A percentile compares a stretch with the other conserved stretches of the same genome.
Evolutionary conservation across 1,140 invertebrate species (phyloP).

Genomic region (Babylonia areolata): DNA sequence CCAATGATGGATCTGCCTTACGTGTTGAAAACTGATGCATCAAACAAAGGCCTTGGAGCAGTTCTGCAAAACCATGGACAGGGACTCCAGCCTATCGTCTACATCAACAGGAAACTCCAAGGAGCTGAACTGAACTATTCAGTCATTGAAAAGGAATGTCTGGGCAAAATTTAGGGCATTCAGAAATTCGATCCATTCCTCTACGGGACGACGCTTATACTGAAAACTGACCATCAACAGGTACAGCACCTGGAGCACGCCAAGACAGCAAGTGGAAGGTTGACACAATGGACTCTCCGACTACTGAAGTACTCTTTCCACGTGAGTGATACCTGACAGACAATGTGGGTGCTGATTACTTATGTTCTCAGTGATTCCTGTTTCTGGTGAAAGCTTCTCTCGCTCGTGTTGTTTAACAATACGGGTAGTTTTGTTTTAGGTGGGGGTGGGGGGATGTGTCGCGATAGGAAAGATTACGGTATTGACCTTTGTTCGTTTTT

Average conservation of each 20-base stretch:
- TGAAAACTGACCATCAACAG: conserved; percentile 48
- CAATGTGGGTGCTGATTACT: too few relatives aligned
- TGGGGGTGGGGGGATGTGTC: too few relatives aligned
- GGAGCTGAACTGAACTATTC: conserved; percentile 61
- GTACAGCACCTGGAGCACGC: conserved; percentile 26
- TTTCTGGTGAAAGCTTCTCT: too few relatives aligned
- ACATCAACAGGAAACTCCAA: conserved; percentile 46
- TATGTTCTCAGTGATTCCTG: too few relatives aligned
- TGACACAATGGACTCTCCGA: conserved; percentile 41
- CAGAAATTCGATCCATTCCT: conserved; percentile 74
- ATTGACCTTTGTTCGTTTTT: too few relatives aligned
- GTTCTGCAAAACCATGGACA: conserved; percentile 52
- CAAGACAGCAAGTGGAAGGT: conserved; percentile 2
- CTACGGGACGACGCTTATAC: conserved; percentile 41
- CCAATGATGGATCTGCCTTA: conserved; percentile 66
- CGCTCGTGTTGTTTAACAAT: too few relatives aligned
- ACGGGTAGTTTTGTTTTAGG: too few relatives aligned
- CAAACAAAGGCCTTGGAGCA: conserved; percentile 47
- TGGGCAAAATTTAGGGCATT: conserved; percentile 73
- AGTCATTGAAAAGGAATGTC: conserved; percentile 73
- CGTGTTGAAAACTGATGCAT: conserved; percentile 63
- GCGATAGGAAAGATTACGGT: too few relatives aligned
- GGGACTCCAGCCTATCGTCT: conserved; percentile 52
- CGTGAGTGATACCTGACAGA: too few relatives aligned
- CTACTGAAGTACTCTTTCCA: too few relatives aligned